These are phyloP conservation scores for Guaruba guarouba DNA, from an alignment of 2,113 vertebrate species.

Conservation along the genomic window DNA sequence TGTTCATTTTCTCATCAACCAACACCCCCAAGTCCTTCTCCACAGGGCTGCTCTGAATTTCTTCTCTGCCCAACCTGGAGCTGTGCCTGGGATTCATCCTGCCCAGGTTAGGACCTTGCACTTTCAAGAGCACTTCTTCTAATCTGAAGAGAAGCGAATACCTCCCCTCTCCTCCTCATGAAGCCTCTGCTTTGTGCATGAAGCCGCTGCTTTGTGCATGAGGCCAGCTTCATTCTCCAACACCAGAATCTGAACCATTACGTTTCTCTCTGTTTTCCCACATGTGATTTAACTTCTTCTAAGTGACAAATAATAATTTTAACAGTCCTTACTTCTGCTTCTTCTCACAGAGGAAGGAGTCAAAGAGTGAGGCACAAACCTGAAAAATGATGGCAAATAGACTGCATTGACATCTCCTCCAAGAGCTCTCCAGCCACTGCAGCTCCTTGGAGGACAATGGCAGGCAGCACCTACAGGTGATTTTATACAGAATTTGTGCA, in stretches of 20 bases:
- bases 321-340: not conserved
- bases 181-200: not conserved
- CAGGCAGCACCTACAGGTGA: not conserved
- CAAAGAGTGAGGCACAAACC: not conserved
- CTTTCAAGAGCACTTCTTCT: not conserved
- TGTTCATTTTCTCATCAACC: no score
- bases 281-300: not conserved
- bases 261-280: not conserved
- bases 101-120: no score
- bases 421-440: not conserved
- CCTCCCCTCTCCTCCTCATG: not conserved
- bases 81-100: no score
- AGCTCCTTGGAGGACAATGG: not conserved
- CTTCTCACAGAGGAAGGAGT: not conserved
- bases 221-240: not conserved
- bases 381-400: not conserved
- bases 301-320: not conserved
- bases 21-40: no score
- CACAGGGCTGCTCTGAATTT: no score
- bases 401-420: not conserved
- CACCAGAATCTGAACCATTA: not conserved
- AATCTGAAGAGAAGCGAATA: not conserved
- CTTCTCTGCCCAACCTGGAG: no score
- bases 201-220: not conserved
- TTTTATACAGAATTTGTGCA: not conserved